Evolutionary conservation across 2,888 invertebrate genomes (phyloP), one percentile per base, ranked within the genome.

Genomic region (Agriotes lineatus): DNA sequence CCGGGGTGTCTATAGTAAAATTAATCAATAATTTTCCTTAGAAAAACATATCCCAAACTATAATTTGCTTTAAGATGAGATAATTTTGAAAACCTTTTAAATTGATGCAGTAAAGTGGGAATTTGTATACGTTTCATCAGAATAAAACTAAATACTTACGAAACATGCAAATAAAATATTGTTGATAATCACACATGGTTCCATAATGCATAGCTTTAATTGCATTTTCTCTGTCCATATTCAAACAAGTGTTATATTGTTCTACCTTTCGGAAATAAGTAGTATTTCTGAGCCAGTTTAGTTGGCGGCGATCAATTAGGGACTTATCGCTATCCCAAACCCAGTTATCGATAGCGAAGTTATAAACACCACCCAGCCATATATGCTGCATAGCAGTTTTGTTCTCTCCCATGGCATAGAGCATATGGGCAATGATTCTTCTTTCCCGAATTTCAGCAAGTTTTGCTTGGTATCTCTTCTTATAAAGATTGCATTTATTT

Each of bases 201-300:
- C 87, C 87, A 58, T 88, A 87, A 1, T 87, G 81, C 10, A 87
- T 76, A 0, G 86, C 85, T 4, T 81, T 82, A 1, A 87, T 77
- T 59, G 87, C 87, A 60, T 86, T 86, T 57, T 85, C 85, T 1
- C 87, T 77, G 66, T 87, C 87, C 70, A 88, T 77, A 72, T 88
- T 87, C 1, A 67, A 45, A 16, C 66, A 67, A 0, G 22, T 42
- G 22, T 67, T 67, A 7, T 3, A 6, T 0, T 1, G 0, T 9
- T 67, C 67, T 10, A 50, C 25, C 0, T 5, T 19, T 14, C 54
- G 16, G 7, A 35, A 12, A 39, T 60, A 67, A 1, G 65, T 52
- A 0, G 4, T 22, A 12, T 65, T 65, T 14, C 7, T 4, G 4
- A 65, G n/a, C 50, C 54, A 59, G 0, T 50, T 22, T n/a, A 65